Evolutionary conservation across 2,888 invertebrate species (phyloP).

Genomic region (Orchesella flavescens): DNA sequence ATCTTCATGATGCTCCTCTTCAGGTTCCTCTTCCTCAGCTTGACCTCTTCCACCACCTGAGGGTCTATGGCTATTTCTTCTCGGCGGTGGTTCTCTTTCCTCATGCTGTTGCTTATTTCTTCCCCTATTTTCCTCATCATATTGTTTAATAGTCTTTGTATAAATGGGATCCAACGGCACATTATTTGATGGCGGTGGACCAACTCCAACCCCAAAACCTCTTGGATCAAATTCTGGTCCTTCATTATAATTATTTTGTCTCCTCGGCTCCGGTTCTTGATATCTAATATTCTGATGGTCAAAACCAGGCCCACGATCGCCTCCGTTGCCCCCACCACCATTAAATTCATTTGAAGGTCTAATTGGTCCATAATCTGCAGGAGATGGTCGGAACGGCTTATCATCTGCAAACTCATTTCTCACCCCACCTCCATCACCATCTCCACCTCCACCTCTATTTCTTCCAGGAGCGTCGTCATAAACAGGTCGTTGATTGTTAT

Average conservation of each 20-base stretch:
- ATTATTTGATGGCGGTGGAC: constrained; percentile 56
- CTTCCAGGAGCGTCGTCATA: constrained; percentile 56
- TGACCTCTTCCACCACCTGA: constrained; percentile 6
- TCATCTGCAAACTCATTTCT: constrained; percentile 7
- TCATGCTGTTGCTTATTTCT: constrained; percentile 13
- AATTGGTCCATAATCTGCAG: constrained; percentile 63
- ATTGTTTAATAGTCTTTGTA: constrained; percentile 70
- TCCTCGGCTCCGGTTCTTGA: constrained; percentile 20
- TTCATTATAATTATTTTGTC: constrained; percentile 25
- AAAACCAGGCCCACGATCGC: constrained; percentile 35
- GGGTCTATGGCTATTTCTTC: constrained; percentile 28
- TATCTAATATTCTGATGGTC: constrained; percentile 66
- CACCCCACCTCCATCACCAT: background rate
- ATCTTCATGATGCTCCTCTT: constrained; percentile 60
- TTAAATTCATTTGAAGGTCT: constrained; percentile 60
- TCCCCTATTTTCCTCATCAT: constrained; percentile 62
- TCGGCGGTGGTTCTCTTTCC: constrained; percentile 21
- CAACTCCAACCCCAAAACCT: constrained; percentile 65
- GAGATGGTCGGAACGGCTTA: constrained; percentile 63
- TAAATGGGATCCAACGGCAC: constrained; percentile 70
- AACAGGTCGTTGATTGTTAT: constrained; percentile 57
- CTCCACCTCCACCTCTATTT: background rate
- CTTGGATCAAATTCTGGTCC: constrained; percentile 63
- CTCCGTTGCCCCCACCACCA: background rate
- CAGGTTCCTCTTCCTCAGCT: constrained; percentile 30